phyloP scores from a whole-genome alignment of 2,888 invertebrate genomes.

The Diarsia rubi region DNA sequence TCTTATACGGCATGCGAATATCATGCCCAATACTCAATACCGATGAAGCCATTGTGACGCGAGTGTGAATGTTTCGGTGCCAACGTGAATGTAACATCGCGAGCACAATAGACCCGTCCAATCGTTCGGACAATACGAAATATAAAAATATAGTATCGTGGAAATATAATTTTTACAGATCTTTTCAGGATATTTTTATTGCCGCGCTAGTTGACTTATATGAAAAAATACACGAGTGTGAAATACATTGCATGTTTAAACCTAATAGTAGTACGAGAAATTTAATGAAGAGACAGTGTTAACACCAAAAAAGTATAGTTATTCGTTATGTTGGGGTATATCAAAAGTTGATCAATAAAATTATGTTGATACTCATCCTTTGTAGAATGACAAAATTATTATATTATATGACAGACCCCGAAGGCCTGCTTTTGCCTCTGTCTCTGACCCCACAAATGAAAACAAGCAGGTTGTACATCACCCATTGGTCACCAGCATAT shows the following conservation, averaged over 20 bases:
- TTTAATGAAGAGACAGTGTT: too few species aligned
- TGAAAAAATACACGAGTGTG: too few species aligned
- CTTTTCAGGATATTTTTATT: too few species aligned
- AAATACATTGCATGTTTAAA: too few species aligned
- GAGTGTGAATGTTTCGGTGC: conserved; percentile 9
- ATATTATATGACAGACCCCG: not conserved
- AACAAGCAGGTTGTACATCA: conserved; percentile 16
- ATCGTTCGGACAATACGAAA: conserved; percentile 7
- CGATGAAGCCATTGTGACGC: conserved; percentile 39
- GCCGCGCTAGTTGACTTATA: too few species aligned
- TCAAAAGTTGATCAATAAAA: not conserved
- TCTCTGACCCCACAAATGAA: conserved; percentile 3
- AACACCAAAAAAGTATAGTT: not conserved
- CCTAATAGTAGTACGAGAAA: too few species aligned
- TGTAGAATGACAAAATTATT: not conserved
- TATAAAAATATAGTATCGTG: conserved; percentile 4
- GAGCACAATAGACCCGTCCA: conserved; percentile 30
- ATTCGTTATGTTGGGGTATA: not conserved
- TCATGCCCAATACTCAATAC: conserved; percentile 13
- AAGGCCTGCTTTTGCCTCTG: not conserved
- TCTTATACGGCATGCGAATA: conserved; percentile 26
- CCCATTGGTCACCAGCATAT: conserved; percentile 40
- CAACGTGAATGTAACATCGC: conserved; percentile 27
- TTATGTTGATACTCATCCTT: not conserved
- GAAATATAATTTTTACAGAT: too few species aligned